A percentile compares a stretch with the other conserved stretches of the same genome.
Evolutionary conservation across 2,888 invertebrate species (phyloP).

Genomic region (Cybosia mesomella): DNA sequence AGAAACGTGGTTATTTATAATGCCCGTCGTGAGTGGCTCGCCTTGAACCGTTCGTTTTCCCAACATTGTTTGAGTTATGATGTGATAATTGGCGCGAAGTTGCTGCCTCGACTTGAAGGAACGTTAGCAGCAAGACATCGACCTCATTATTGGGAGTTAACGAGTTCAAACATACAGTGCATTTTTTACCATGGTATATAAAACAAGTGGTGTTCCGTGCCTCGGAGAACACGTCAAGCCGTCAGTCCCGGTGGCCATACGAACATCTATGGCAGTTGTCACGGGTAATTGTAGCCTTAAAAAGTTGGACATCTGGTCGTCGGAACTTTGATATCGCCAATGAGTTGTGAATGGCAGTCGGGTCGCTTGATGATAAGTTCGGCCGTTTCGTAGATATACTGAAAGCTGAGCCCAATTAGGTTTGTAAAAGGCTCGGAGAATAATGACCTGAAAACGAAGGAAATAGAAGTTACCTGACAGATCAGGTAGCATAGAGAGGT

Average conservation of each 20-base stretch:
- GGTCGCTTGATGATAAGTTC: no score
- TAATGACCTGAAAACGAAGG: not conserved
- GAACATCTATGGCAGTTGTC: no score
- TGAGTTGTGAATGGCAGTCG: no score
- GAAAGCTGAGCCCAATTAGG: no score
- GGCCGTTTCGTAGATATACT: no score
- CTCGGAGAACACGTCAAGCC: no score
- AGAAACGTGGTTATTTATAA: not conserved
- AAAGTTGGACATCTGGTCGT: no score
- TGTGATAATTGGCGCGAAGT: constrained; percentile 13
- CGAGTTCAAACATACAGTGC: not conserved
- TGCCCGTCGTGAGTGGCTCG: not conserved
- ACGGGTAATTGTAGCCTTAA: no score
- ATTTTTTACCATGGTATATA: not conserved
- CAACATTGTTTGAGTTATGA: constrained; percentile 1
- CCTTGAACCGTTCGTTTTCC: constrained; percentile 11
- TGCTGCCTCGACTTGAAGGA: not conserved
- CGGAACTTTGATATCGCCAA: no score
- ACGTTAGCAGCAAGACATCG: not conserved
- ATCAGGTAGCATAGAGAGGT: constrained; percentile 93
- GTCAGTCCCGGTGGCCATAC: no score
- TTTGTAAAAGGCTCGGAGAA: no score
- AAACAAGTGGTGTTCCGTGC: no score
- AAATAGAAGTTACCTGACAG: constrained; percentile 86
- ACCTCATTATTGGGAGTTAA: not conserved